These are phyloP conservation scores for Electrona antarctica DNA, from an alignment of 2,113 vertebrate species.

Conservation along the genomic window DNA sequence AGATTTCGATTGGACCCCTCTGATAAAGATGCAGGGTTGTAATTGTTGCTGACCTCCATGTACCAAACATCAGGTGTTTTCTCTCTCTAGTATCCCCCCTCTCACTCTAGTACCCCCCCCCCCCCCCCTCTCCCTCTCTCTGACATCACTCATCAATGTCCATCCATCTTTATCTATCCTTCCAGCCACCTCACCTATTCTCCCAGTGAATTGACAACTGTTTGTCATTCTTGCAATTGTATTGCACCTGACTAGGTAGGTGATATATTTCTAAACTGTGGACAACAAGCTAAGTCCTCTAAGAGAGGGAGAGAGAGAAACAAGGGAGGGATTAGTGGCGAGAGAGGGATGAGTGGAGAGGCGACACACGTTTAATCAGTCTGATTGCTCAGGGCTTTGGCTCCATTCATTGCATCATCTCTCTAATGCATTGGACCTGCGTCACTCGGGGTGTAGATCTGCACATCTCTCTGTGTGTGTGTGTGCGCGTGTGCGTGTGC, in stretches of 20 bases:
- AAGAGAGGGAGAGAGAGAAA: constrained; percentile 18
- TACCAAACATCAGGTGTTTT: constrained; percentile 50
- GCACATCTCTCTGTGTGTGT: constrained; percentile 17
- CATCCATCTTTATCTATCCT: no score
- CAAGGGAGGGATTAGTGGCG: not conserved
- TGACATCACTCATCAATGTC: not conserved
- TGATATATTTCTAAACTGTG: constrained; percentile 44
- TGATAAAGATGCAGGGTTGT: constrained; percentile 63
- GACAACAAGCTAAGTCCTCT: constrained; percentile 47
- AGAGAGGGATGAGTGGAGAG: constrained; percentile 24
- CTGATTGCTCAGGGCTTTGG: constrained; percentile 73
- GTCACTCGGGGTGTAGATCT: constrained; percentile 32
- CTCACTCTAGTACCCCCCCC: no score
- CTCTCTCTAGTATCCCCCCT: no score
- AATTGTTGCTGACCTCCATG: constrained; percentile 69
- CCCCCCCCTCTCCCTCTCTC: not conserved
- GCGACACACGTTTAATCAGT: constrained; percentile 62
- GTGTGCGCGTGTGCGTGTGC: constrained; percentile 19
- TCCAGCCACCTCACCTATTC: not conserved
- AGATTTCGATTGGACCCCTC: constrained; percentile 64
- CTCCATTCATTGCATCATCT: constrained; percentile 76
- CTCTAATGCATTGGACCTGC: constrained; percentile 67
- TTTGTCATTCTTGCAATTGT: constrained; percentile 7
- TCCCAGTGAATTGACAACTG: constrained; percentile 18
- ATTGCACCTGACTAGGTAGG: constrained; percentile 31